Evolutionary conservation across 2,797 vertebrate species (phyloP), one percentile per base, ranked within the genome.

Genomic region (Scarus forsteni): DNA sequence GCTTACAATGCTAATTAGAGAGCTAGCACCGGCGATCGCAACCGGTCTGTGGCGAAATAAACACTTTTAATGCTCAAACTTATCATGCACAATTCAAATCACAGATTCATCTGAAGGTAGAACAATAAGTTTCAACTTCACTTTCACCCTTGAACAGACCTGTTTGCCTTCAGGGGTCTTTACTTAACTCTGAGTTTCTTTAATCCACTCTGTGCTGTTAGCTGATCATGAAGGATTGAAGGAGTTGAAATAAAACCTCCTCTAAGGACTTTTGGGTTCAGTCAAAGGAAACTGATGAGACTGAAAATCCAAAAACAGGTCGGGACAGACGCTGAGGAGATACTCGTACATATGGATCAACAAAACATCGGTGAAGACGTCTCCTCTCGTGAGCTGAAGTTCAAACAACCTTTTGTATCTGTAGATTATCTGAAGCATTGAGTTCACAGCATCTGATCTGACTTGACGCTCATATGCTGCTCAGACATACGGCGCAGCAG

Each of bases 401-500:
- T 59, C 18, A 0, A 19, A 13, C 1, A 3, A 15, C 13, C 12
- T 46, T n/a, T 51, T 8, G 27, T 14, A 13, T 7, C 5, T 14
- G 27, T 10, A 10, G 50, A 5, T 14, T 12, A 13, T 34, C 50
- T 13, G 27, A 51, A 27, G 27, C 49, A 6, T 27, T 11, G 27
- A 51, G 27, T 62, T 70, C 6, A 59, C 56, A 48, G 7, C 61
- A 43, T 60, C 42, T 11, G 8, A 61, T 45, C 52, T 45, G 49
- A 72, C 45, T 71, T 3, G 2, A 36, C 57, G 36, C 52, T 72
- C 40, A 64, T 65, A 60, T 61, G 7, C 50, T 45, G 14, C 45
- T 27, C 15, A 62, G 42, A 77, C 77, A 84, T 50, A 69, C 67
- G 73, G 44, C 4, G 3, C 14, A 70, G 54, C 73, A 83, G 64